Evolutionary conservation across 2,888 invertebrate species (phyloP).

Genomic region (Eupithecia subfuscata): DNA sequence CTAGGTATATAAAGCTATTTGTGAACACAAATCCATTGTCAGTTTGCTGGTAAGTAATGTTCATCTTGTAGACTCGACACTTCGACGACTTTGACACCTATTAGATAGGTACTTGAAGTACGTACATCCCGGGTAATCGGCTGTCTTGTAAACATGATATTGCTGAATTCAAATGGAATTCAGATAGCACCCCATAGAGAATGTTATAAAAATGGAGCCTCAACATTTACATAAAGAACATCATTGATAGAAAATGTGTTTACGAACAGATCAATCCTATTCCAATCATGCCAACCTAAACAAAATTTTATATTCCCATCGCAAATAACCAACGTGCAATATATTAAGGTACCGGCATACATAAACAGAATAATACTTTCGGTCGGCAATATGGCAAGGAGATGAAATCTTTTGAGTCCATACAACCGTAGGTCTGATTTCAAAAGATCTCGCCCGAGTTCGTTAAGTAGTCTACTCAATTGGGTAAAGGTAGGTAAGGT

Average conservation of each 20-base stretch:
- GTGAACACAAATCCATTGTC: neutral
- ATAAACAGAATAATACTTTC: constrained; percentile 4
- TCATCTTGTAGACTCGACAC: neutral
- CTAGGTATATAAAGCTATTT: too few relatives aligned
- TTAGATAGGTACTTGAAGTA: neutral
- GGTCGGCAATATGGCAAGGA: neutral
- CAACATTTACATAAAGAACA: constrained; percentile 10
- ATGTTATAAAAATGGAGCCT: neutral
- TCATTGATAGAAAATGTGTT: constrained; percentile 10
- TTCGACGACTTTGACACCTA: neutral
- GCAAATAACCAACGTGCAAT: neutral
- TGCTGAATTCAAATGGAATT: neutral
- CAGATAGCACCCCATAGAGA: neutral
- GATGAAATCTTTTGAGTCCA: constrained; percentile 9
- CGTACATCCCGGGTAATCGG: neutral
- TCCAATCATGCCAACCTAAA: neutral
- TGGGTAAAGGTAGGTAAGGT: constrained; percentile 15
- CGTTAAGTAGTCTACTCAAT: constrained; percentile 1
- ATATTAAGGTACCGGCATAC: neutral
- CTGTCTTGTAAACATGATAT: neutral
- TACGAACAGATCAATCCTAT: constrained; percentile 11
- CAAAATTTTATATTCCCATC: neutral
- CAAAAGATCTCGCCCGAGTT: constrained; percentile 10
- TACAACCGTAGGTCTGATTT: constrained; percentile 4
- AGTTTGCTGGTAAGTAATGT: neutral